These are phyloP conservation scores for Ramphastos sulfuratus DNA, from an alignment of 2,113 vertebrate species.

Conservation along the genomic window DNA sequence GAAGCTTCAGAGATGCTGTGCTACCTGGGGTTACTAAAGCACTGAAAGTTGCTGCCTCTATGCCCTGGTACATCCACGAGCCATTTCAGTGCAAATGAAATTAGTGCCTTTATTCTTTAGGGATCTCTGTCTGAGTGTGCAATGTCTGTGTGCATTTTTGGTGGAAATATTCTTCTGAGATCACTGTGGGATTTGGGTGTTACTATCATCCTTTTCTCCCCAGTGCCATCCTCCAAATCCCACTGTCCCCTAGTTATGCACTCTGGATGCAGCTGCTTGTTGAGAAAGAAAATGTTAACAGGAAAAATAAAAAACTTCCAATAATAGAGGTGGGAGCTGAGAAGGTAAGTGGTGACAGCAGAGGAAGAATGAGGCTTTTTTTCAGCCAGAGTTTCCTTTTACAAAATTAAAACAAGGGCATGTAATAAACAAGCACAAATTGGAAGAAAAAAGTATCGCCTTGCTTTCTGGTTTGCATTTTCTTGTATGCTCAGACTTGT, in stretches of 20 bases:
- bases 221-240: neutral
- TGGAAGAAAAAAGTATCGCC: neutral
- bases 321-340: neutral
- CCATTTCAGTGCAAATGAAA: neutral
- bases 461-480: neutral
- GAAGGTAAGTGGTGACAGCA: neutral
- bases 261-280: neutral
- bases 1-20: neutral
- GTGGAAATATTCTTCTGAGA: neutral
- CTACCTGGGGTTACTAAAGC: rapidly evolving
- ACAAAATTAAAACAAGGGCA: neutral
- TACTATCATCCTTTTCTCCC: neutral
- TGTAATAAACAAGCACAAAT: neutral
- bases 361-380: neutral
- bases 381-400: neutral
- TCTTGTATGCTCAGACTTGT: neutral
- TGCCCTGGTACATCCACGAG: neutral
- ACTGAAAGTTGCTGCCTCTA: rapidly evolving
- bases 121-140: rapidly evolving
- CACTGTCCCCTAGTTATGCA: neutral
- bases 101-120: neutral
- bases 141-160: neutral
- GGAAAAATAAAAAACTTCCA: neutral
- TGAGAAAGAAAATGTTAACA: neutral
- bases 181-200: neutral